Base-by-base conservation (phyloP, 2,113 vertebrate species). In the Colinus virginianus region DNA sequence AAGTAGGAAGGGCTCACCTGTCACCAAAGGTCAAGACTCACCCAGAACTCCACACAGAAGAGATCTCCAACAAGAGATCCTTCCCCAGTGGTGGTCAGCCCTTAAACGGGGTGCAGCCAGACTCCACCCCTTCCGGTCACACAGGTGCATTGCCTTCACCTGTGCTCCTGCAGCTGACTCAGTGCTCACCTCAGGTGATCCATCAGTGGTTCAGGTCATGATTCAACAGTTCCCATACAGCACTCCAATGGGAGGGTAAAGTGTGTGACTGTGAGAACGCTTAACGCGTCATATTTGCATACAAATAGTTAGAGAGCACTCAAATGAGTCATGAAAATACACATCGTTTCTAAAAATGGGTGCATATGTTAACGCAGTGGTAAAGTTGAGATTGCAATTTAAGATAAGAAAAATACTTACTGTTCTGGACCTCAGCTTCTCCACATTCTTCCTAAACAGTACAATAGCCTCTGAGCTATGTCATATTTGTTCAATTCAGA, bases 251-350 rank as follows among this genome's bases (percentile, higher is more conserved):
- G 36, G 30, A 96, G 86, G 45, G 48, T 49, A 58, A 90, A 87
- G 48, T 68, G 69, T 78, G 79, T 84, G 80, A 88, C 74, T 89
- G 45, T 69, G 74, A 93, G 84, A 93, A 94, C 72, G 78, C 69
- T 69, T 90, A 82, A 87, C 78, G 53, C 81, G 32, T 56, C 86
- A 84, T 40, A 93, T 96, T 90, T 96, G 83, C 95, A 93, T 94
- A 93, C 90, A 92, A 96, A 93, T 96, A 81, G 90, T 95, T 96
- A 75, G 75, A 71, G 64, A 94, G 86, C 80, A 84, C 83, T 81
- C 88, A 90, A 87, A 91, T 94, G 88, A 96, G 77, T 95, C 92
- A 96, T 68, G 86, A 96, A 93, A 95, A 95, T 95, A 91, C 93
- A 93, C 82, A 76, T 43, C 42, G 69, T 78, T 90, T 96, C 92